Conservation (phyloP, 2,888 invertebrate genomes). For the Rotaria sp. region DNA sequence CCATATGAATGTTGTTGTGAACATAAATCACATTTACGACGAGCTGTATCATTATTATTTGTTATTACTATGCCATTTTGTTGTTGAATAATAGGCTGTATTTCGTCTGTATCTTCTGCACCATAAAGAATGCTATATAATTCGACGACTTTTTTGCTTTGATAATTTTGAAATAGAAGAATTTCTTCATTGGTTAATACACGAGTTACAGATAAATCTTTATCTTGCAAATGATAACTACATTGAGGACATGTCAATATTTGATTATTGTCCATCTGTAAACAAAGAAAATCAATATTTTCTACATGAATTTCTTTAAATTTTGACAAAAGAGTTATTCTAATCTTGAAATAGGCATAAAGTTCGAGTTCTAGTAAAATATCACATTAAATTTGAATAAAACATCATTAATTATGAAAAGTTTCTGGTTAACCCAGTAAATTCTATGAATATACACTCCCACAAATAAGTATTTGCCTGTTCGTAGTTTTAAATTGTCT, state of each 20-base stretch:
- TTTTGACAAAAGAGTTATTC: too few species aligned
- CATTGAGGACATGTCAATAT: background rate
- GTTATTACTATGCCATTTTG: background rate
- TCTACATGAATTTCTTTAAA: too few species aligned
- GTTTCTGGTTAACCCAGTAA: too few species aligned
- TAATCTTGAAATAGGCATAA: too few species aligned
- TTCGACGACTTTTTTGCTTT: background rate
- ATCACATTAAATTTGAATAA: too few species aligned
- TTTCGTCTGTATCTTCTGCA: background rate
- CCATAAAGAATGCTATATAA: background rate
- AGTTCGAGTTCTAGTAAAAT: too few species aligned
- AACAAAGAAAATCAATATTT: background rate
- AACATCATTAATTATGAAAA: too few species aligned
- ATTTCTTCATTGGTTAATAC: background rate
- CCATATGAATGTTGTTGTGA: background rate
- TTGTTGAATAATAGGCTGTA: background rate
- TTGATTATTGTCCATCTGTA: background rate
- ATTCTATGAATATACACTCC: too few species aligned
- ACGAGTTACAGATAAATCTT: background rate
- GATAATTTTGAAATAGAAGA: background rate
- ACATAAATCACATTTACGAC: conserved; percentile 20
- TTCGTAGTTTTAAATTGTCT: too few species aligned
- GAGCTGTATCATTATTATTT: background rate
- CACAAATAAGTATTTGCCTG: too few species aligned
- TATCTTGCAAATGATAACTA: conserved; percentile 22